These are phyloP conservation scores for Gymnorhina tibicen DNA, from an alignment of 2,113 vertebrate species.

Conservation along the genomic window DNA sequence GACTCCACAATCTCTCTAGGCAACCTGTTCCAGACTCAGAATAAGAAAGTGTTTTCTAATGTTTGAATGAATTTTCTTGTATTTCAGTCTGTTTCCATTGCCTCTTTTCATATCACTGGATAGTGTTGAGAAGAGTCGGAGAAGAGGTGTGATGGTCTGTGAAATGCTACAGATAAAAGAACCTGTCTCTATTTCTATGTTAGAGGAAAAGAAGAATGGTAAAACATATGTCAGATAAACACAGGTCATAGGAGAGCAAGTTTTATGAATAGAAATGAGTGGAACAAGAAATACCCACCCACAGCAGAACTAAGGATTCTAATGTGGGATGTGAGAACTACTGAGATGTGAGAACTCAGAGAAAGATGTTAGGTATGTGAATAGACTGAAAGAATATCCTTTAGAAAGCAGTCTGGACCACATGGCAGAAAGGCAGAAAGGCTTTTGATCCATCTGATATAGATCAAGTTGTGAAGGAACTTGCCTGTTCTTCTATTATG, in stretches of 20 bases:
- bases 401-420: not conserved
- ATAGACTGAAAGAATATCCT: not conserved
- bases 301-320: not conserved
- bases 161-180: not conserved
- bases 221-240: not conserved
- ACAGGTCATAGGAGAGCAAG: not conserved
- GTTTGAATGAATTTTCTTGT: not conserved
- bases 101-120: not conserved
- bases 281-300: not conserved
- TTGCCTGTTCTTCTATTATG: not conserved
- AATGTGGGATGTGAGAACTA: not conserved
- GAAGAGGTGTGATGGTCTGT: not conserved
- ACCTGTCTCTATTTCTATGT: not conserved
- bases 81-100: not conserved
- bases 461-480: not conserved
- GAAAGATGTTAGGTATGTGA: not conserved
- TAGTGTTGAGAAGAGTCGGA: not conserved
- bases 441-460: not conserved
- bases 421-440: not conserved
- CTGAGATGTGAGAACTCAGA: not conserved
- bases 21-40: not conserved
- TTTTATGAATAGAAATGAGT: not conserved
- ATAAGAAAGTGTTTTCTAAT: not conserved
- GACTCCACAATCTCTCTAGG: not conserved
- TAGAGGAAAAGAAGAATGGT: not conserved